Conservation (phyloP, 2,113 vertebrate species). For the Ahaetulla prasina region DNA sequence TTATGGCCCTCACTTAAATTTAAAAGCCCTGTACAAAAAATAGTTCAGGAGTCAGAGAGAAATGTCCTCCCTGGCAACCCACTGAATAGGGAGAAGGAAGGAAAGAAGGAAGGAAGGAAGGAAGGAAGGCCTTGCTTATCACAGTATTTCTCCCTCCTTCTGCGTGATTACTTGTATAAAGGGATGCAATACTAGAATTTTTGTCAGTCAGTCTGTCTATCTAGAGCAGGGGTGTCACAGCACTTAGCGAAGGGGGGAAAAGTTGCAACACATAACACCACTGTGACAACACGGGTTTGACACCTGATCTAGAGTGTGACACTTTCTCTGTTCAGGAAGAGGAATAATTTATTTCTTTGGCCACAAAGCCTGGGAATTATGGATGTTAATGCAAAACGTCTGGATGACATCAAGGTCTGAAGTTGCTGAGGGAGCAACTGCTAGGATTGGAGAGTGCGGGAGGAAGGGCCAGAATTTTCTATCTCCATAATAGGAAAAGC, state of each 20-base stretch:
- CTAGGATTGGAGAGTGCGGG: neutral
- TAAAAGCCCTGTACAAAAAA: neutral
- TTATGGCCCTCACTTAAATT: neutral
- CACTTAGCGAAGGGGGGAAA: too few relatives aligned
- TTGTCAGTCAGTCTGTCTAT: neutral
- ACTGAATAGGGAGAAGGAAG: neutral
- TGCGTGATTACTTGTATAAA: neutral
- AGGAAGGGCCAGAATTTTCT: neutral
- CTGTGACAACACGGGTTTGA: too few relatives aligned
- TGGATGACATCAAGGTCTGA: neutral
- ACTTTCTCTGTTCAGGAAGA: neutral
- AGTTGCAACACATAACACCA: too few relatives aligned
- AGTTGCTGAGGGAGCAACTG: neutral
- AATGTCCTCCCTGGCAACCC: neutral
- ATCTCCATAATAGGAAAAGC: neutral
- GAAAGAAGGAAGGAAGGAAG: neutral
- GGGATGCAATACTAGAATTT: neutral
- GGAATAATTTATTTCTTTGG: neutral
- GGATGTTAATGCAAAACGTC: neutral
- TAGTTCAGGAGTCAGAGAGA: neutral
- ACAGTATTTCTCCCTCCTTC: neutral
- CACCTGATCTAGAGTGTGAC: too few relatives aligned
- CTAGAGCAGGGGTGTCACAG: too few relatives aligned
- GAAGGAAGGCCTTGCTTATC: neutral
- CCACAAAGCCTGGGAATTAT: neutral